Base-by-base conservation (phyloP, 2,113 vertebrate genomes). In the Pheucticus melanocephalus region DNA sequence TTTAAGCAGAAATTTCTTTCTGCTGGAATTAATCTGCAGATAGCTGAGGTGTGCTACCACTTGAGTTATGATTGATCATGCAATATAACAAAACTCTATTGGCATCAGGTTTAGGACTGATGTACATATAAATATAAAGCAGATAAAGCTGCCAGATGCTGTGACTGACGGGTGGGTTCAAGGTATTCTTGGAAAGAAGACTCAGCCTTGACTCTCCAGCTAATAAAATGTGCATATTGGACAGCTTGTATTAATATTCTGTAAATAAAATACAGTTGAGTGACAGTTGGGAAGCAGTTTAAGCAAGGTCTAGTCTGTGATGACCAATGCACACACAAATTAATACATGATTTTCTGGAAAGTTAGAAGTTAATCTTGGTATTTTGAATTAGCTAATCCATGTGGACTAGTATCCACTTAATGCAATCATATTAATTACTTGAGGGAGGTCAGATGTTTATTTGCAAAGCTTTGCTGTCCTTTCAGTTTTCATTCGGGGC, bases 11-110 rank as follows among this genome's bases (percentile, higher is more conserved):
- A 95, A 59, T 66, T 90, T 65, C 66, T 73, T 82, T 89, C 81
- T 90, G 54, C 66, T 54, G n/a, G 71, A 94, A 93, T 91, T 95
- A 91, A 88, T 91, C 91, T 90, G 85, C 59, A 90, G 80, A 79
- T 72, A 92, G 73, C 63, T 92, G 82, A 73, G 65, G 48, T 92
- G 59, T 92, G 45, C 84, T 87, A 68, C 84, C 81, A 37, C 45
- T 89, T 89, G 79, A 88, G 77, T 51, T 89, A 65, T 82, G 94
- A 96, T 79, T 94, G 86, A 95, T 95, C 51, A 57, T 56, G 28
- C 50, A 82, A 21, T 91, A 82, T 79, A 95, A 79, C 10, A 14
- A 76, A 95, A 82, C 44, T 82, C 61, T 45, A 37, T 12, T 89
- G 70, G 37, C 57, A 50, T 88, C 80, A 56, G 44, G 20, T 73